Base-by-base conservation (phyloP, 1,140 invertebrate species). In the Hestina assimilis region DNA sequence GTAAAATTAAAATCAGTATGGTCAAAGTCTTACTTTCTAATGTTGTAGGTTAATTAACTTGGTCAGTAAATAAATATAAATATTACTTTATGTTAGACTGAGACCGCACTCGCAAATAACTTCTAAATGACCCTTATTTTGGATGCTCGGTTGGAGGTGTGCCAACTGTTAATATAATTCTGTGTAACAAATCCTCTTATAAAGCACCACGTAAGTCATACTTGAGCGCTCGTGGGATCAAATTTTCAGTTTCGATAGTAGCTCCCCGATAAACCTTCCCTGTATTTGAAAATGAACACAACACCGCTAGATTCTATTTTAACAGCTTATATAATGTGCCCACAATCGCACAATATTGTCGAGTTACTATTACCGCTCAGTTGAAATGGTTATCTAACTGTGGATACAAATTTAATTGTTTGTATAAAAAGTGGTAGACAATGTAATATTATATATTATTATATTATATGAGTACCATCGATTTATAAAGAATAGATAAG, bases 211-310 rank as follows among this genome's bases (percentile, higher is more conserved):
- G 50, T 63, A 53, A 63, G 58, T 63, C 55, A 63, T 63, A 58
- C 54, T 58, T 56, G 47, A 57, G 53, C 47, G 60, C 60, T 63
- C 17, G 48, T 58, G 50, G 60, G 54, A 63, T 63, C 50, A 63
- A 63, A 63, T 63, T 63, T 63, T 63, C 57, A 59, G 48, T 59
- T 59, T 35, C 57, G 50, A 59, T 59, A 46, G 57, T 48, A 50
- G 47, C 29, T 41, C 31, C 23, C 42, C 50, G 57, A 59, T 59
- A 59, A 59, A 42, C 57, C 46, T 58, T n/a, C 28, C 24, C 52
- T 24, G 17, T 31, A 42, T 59, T 59, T 51, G 57, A 41, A 59
- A 53, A 59, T 59, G 50, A 48, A 59, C 50, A 33, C 42, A 45
- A 51, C 40, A 48, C 41, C 26, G 52, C 42, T 33, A 48, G 57